Conservation (phyloP, 2,113 vertebrate genomes). For the Willisornis vidua region DNA sequence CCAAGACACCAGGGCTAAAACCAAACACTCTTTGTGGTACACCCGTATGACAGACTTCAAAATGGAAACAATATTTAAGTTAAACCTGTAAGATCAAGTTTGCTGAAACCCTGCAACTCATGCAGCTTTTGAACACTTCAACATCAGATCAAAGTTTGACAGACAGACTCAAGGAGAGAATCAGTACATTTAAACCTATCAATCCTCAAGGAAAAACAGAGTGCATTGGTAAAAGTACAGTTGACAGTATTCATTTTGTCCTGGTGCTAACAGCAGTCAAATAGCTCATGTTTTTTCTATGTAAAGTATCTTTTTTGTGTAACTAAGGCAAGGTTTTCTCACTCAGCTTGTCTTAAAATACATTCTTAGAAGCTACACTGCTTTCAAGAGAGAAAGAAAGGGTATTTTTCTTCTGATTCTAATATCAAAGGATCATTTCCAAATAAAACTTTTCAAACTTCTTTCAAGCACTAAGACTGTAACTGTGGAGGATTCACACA, state of each 20-base stretch:
- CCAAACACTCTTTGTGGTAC: conserved; percentile 73
- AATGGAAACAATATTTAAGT: conserved; percentile 79
- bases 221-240: not conserved
- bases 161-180: conserved; percentile 15
- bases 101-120: conserved; percentile 61
- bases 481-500: not conserved
- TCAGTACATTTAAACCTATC: conserved; percentile 2
- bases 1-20: conserved; percentile 63
- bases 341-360: not conserved
- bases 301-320: not conserved
- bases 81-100: conserved; percentile 79
- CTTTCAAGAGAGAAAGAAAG: not conserved
- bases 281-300: not conserved
- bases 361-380: not conserved
- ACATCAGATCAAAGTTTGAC: conserved; percentile 55
- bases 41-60: conserved; percentile 77
- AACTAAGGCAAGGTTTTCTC: not conserved
- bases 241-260: not conserved
- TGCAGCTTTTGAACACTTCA: conserved; percentile 71
- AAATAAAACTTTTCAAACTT: not conserved
- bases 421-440: not conserved
- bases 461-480: not conserved
- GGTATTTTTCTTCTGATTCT: not conserved
- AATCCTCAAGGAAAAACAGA: not conserved
- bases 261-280: not conserved